Percentiles rank a stretch among this genome's conserved stretches.
Conservation (phyloP, 1,140 invertebrate species). For the Drosophila pachea region DNA sequence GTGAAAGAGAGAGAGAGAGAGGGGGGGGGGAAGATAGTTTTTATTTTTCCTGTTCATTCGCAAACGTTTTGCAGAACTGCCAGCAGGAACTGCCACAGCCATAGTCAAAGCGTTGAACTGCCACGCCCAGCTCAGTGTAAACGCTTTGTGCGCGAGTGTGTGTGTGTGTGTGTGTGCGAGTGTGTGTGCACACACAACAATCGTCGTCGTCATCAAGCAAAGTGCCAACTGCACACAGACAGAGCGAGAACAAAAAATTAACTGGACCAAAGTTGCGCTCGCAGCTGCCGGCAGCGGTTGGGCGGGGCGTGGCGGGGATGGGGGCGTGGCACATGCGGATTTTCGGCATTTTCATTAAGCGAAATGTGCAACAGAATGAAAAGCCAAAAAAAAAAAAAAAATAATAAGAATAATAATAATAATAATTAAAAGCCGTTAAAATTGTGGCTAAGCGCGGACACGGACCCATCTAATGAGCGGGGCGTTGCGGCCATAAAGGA, state of each 20-base stretch:
- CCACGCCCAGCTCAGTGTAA: not conserved
- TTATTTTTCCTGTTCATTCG: no score
- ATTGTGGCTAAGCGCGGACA: slow-evolving; percentile 50
- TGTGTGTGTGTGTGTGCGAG: no score
- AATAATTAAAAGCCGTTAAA: slow-evolving; percentile 71
- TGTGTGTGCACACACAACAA: no score
- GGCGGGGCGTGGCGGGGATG: slow-evolving; percentile 4
- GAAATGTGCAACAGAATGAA: slow-evolving; percentile 7
- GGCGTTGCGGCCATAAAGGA: not conserved
- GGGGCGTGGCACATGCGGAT: slow-evolving; percentile 21
- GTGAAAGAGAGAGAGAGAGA: no score
- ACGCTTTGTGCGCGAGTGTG: no score
- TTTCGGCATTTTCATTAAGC: slow-evolving; percentile 44
- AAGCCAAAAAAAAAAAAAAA: not conserved
- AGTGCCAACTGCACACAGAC: slow-evolving; percentile 33
- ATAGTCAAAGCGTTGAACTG: not conserved
- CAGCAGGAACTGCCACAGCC: no score
- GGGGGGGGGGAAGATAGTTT: no score
- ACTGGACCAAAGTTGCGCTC: not conserved
- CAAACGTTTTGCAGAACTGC: no score
- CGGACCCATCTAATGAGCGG: slow-evolving; percentile 1
- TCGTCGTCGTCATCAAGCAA: slow-evolving; percentile 8
- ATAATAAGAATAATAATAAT: slow-evolving; percentile 39
- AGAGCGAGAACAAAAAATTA: slow-evolving; percentile 15
- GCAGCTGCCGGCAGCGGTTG: slow-evolving; percentile 59